phyloP scores from a whole-genome alignment of 2,113 vertebrate genomes.

The Galemys pyrenaicus region DNA sequence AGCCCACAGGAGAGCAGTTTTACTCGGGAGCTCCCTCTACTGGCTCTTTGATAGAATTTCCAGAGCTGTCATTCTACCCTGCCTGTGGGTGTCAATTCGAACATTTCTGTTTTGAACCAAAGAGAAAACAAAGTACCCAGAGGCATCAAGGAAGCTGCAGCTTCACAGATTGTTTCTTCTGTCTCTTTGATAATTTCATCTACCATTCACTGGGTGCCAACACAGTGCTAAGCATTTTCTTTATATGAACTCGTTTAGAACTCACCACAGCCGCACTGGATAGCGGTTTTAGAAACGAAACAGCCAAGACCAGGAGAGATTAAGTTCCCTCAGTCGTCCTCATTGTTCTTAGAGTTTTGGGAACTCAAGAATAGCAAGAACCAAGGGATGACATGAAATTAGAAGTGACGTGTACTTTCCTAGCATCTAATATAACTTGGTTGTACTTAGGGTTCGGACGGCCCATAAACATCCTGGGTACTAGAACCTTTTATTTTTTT shows the following conservation, averaged over 20 bases:
- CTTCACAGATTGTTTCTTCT: not conserved
- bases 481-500: not conserved
- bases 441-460: not conserved
- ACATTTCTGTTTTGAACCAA: not conserved
- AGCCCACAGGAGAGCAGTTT: not conserved
- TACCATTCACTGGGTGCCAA: not conserved
- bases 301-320: not conserved
- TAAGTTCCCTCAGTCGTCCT: not conserved
- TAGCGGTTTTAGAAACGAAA: not conserved
- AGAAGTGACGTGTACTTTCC: not conserved
- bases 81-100: not conserved
- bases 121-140: not conserved
- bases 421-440: not conserved
- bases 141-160: not conserved
- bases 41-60: conserved; percentile 57
- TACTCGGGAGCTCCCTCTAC: conserved; percentile 76
- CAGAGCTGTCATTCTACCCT: not conserved
- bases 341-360: not conserved
- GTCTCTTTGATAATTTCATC: not conserved
- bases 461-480: not conserved
- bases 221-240: not conserved
- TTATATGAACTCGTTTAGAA: not conserved
- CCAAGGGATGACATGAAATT: not conserved
- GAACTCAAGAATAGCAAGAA: not conserved
- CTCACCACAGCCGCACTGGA: not conserved